Conservation (phyloP, 2,888 invertebrate genomes). For the Luperina nickerlii region DNA sequence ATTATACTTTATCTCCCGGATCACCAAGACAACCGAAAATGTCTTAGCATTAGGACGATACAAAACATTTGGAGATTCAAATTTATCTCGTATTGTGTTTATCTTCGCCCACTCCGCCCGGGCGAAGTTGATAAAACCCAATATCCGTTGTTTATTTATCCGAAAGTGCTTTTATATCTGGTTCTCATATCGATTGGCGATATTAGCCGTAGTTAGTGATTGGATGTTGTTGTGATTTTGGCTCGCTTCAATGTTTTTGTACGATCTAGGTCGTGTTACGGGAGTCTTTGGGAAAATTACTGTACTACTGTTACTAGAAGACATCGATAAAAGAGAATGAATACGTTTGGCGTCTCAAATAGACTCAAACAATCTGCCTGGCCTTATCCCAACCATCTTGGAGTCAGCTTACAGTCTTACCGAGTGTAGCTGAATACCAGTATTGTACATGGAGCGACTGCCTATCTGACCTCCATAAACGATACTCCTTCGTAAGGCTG, state of each 20-base stretch:
- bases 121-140: conserved; percentile 63
- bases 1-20: neutral
- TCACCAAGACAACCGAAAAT: conserved; percentile 10
- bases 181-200: conserved; percentile 50
- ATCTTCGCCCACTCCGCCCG: conserved; percentile 49
- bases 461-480: neutral
- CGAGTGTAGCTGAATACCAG: too few relatives aligned
- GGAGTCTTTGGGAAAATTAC: conserved; percentile 10
- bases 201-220: conserved; percentile 53
- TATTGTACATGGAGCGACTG: neutral
- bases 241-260: conserved; percentile 45
- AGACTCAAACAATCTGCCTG: too few relatives aligned
- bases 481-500: neutral
- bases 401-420: too few relatives aligned
- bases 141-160: conserved; percentile 69
- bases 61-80: conserved; percentile 55
- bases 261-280: conserved; percentile 42
- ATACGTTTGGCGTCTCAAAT: neutral
- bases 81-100: conserved; percentile 58
- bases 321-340: conserved; percentile 2
- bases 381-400: neutral
- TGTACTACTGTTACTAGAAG: conserved; percentile 3
- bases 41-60: conserved; percentile 24
- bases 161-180: conserved; percentile 64
- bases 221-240: conserved; percentile 48